Percentiles rank a stretch among this genome's conserved stretches.
These are phyloP conservation scores for Protomyctophum bolini DNA, from an alignment of 2,113 vertebrate genomes.

Conservation along the genomic window DNA sequence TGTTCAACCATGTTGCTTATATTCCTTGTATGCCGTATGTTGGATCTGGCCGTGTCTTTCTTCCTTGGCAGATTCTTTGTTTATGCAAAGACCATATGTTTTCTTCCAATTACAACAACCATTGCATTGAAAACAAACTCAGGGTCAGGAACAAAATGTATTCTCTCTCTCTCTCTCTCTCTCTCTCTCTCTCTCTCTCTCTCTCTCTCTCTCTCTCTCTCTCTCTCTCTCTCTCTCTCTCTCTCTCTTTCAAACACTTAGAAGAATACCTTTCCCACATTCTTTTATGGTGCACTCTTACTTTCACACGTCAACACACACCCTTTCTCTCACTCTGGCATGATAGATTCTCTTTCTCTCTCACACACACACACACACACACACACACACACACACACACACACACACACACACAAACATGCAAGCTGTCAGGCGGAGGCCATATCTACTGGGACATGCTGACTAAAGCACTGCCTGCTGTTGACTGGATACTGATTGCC, in stretches of 20 bases:
- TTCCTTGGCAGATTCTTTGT: not conserved
- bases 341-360: no score
- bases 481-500: conserved; percentile 65
- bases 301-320: not conserved
- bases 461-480: conserved; percentile 84
- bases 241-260: no score
- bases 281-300: not conserved
- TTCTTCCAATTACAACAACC: no score
- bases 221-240: no score
- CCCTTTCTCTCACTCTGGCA: not conserved
- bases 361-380: not conserved
- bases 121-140: not conserved
- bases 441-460: conserved; percentile 85
- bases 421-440: conserved; percentile 79
- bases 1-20: no score
- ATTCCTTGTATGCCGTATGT: no score
- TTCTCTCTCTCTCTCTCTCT: no score
- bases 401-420: conserved; percentile 42
- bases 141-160: not conserved
- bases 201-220: no score
- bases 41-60: not conserved
- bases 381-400: not conserved
- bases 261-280: no score
- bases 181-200: not conserved
- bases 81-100: not conserved